Base-by-base conservation (phyloP, 2,113 vertebrate genomes). In the Eleginops maclovinus region DNA sequence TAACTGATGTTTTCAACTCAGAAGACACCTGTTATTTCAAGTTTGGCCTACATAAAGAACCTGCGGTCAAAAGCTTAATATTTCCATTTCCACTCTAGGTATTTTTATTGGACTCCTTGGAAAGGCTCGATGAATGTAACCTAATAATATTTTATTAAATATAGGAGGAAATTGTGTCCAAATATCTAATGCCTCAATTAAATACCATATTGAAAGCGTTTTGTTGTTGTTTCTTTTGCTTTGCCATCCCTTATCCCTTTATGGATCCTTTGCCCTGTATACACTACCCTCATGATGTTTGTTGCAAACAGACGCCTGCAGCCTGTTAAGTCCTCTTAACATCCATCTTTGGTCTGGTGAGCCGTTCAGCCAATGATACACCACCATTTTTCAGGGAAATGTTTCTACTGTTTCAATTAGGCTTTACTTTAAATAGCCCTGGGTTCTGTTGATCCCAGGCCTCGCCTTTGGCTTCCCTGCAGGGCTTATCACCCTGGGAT, bases 351-450 rank as follows among this genome's bases (percentile, higher is more conserved):
- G 75, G 61, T 64, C 43, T 28, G 49, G 50, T 74, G 61, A 80
- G 64, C 65, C 55, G 58, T 10, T 65, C 43, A 66, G 49, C 26
- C 22, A 19, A 70, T 69, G 59, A 72, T 75, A 43, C 17, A 3
- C 40, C 46, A 26, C 40, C 59, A 7, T 64, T 61, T 44, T 80
- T 90, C 65, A 74, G 66, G 53, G 74, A 90, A 90, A 69, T 86
- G 76, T 87, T 79, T 65, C 41, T 84, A 56, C 71, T 65, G 61
- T 86, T 90, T 89, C 68, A 89, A 74, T 90, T 83, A 89, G 78
- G 87, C 89, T 94, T 90, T 82, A 87, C 87, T 91, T 88, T 81
- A 90, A 88, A 85, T 92, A 90, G 84, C 83, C 19, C 15, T 31
- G 72, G 78, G 72, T 69, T 75, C 74, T 77, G 64, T 41, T 87